Base-by-base conservation (phyloP, 2,113 vertebrate species). In the Dromaius novaehollandiae region DNA sequence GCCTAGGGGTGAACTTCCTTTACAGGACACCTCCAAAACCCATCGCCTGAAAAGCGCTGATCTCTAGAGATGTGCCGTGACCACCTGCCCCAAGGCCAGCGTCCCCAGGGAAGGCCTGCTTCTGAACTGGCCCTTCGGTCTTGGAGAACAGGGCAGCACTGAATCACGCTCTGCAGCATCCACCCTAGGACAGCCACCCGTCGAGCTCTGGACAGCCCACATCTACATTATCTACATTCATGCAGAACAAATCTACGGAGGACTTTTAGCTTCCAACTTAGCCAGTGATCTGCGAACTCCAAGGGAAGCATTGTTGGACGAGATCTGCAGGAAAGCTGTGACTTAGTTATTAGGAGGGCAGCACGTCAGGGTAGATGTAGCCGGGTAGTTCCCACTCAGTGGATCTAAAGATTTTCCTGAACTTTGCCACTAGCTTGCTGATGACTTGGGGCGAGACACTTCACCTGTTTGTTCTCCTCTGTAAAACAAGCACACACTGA, bases 401-500 rank as follows among this genome's bases (percentile, higher is more conserved):
- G 5, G 19, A 75, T 28, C 30, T 38, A 56, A 83, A 50, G 9
- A 2, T 73, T 30, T 19, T 32, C 58, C 70, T 22, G 46, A 46
- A 26, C 53, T 74, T 36, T 12, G 5, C 17, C 56, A 38, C 14
- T 21, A 40, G 8, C 26, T 13, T 30, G 8, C 7, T 30, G 3
- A 15, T 65, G 48, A 82, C 13, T 16, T 28, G 46, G 11, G 21
- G 44, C 7, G 48, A 26, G 13, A 40, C 0, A 0, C 34, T 73
- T 53, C 48, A 70, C 15, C 65, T 44, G 12, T 40, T 66, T 15
- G 2, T 24, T 84, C 56, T 25, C 25, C 17, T 13, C 38, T 18
- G 3, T 66, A n/a, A 46, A 74, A 22, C 0, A 0, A 55, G n/a
- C 36, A 55, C 17, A 4, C 3, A 1, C 13, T 53, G 55, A 53